Evolutionary conservation across 2,888 invertebrate genomes (phyloP).

Genomic region (Pammene fasciana): DNA sequence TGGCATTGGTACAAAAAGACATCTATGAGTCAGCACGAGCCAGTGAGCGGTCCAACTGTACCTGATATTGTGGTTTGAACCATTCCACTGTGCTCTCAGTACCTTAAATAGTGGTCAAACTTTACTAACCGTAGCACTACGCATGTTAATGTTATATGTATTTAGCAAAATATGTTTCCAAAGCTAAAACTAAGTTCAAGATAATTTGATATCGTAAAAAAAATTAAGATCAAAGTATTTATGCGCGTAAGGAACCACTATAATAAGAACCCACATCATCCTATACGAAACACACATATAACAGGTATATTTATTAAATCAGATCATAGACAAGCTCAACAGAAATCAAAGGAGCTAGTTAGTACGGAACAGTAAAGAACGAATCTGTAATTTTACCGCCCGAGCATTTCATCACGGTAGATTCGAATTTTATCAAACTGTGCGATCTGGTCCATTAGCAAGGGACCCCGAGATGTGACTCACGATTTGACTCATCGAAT

Average conservation of each 20-base stretch:
- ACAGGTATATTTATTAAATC: no score
- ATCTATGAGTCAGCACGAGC: slow-evolving; percentile 67
- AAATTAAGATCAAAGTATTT: no score
- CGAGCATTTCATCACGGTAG: slow-evolving; percentile 26
- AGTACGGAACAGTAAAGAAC: slow-evolving; percentile 5
- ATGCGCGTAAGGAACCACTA: no score
- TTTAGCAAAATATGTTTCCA: no score
- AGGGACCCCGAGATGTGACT: slow-evolving; percentile 20
- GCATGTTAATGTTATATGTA: no score
- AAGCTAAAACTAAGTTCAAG: no score
- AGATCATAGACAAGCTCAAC: background rate
- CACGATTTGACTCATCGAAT: slow-evolving; percentile 32
- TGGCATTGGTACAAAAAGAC: slow-evolving; percentile 65
- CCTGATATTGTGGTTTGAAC: slow-evolving; percentile 35
- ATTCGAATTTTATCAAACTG: slow-evolving; percentile 23
- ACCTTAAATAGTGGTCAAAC: background rate
- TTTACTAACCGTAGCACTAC: no score
- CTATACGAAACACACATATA: no score
- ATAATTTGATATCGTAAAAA: no score
- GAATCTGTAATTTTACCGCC: slow-evolving; percentile 12
- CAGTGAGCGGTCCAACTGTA: slow-evolving; percentile 49
- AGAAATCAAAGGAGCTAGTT: background rate
- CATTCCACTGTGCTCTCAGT: slow-evolving; percentile 8
- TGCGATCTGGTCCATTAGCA: slow-evolving; percentile 29
- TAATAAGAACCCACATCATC: no score